Evolutionary conservation across 2,797 vertebrate genomes (phyloP).

Genomic region (Betta splendens): DNA sequence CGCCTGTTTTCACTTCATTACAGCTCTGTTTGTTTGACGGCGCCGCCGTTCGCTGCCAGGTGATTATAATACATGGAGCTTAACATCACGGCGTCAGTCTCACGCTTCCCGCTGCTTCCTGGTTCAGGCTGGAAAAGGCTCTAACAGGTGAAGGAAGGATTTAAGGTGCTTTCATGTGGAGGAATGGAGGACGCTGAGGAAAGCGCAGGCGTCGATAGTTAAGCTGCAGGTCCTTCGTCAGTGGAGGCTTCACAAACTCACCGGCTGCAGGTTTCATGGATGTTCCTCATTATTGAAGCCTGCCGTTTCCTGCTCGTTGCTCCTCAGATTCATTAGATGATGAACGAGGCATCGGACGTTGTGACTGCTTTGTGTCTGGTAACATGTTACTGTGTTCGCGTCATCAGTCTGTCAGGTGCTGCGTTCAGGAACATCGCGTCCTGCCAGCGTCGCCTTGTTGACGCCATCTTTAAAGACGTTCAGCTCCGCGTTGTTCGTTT

Average conservation of each 20-base stretch:
- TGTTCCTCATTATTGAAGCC: too few species aligned
- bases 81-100: slow-evolving; percentile 9
- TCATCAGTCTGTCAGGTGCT: too few species aligned
- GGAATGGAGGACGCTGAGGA: not conserved
- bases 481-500: not conserved
- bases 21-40: slow-evolving; percentile 25
- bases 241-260: too few species aligned
- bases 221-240: too few species aligned
- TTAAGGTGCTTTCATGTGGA: slow-evolving; percentile 2
- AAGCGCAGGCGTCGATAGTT: slow-evolving; percentile 3
- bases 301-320: too few species aligned
- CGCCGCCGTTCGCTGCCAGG: slow-evolving; percentile 15
- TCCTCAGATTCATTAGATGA: too few species aligned
- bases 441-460: too few species aligned
- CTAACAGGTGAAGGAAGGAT: slow-evolving; percentile 27
- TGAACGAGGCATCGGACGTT: too few species aligned
- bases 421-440: too few species aligned
- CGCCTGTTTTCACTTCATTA: not conserved
- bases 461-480: not conserved
- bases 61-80: slow-evolving; percentile 38
- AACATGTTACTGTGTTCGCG: too few species aligned
- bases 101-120: not conserved
- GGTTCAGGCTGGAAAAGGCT: not conserved
- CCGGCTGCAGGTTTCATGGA: too few species aligned
- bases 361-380: too few species aligned